Percentiles rank a stretch among this genome's conserved stretches.
phyloP scores from a whole-genome alignment of 2,797 vertebrate genomes.

The Antrozous pallidus region DNA sequence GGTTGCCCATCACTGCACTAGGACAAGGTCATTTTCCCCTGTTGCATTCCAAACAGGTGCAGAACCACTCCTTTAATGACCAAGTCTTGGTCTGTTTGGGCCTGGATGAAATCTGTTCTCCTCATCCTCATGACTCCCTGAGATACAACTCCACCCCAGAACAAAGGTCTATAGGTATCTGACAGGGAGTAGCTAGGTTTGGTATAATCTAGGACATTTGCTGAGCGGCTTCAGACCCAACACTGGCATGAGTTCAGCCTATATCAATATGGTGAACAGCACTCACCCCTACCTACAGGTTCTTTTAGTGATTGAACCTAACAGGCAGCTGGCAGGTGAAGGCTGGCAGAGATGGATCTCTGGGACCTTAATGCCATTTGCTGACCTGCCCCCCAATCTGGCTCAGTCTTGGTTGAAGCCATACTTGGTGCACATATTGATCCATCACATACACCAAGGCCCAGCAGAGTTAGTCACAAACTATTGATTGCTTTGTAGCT shows the following conservation, averaged over 20 bases:
- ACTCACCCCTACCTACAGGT: background rate
- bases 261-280: background rate
- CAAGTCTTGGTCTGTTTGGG: background rate
- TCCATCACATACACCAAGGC: background rate
- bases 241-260: background rate
- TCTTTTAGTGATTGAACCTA: background rate
- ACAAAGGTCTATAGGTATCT: background rate
- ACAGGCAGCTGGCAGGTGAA: background rate
- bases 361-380: background rate
- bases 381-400: background rate
- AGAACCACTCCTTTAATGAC: background rate
- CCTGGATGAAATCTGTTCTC: background rate
- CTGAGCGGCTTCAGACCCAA: background rate
- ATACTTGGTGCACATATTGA: background rate
- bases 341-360: background rate
- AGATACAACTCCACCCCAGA: background rate
- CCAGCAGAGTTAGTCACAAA: background rate
- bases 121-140: background rate
- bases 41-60: background rate
- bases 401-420: background rate
- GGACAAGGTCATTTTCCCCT: background rate
- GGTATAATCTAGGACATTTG: background rate
- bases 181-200: background rate
- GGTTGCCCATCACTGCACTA: too few species aligned
- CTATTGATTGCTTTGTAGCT: background rate